Evolutionary conservation across 2,113 vertebrate species (phyloP).

Genomic region (Ochotona curzoniae): DNA sequence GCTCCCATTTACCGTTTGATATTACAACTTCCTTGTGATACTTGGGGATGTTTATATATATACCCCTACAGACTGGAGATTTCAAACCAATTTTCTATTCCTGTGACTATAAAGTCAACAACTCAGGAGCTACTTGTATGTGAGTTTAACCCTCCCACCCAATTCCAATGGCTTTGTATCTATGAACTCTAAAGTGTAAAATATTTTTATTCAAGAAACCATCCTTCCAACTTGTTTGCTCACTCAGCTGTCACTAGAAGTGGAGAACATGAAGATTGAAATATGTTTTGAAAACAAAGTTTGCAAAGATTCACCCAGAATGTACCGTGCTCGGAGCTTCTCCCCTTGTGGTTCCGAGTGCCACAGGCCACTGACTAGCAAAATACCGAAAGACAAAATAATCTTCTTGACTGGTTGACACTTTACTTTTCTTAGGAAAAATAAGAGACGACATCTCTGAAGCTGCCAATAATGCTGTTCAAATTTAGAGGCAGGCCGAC

Average conservation of each 20-base stretch:
- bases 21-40: slow-evolving; percentile 52
- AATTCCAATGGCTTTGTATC: slow-evolving; percentile 19
- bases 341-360: slow-evolving; percentile 26
- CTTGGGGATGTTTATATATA: slow-evolving; percentile 23
- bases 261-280: slow-evolving; percentile 43
- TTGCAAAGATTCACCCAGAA: slow-evolving; percentile 45
- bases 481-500: not conserved
- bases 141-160: slow-evolving; percentile 14
- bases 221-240: slow-evolving; percentile 47
- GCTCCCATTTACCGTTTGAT: not conserved
- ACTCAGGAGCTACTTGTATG: slow-evolving; percentile 21
- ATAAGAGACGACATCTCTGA: slow-evolving; percentile 18
- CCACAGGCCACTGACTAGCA: slow-evolving; percentile 13
- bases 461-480: not conserved
- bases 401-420: not conserved
- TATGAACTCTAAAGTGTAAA: slow-evolving; percentile 39
- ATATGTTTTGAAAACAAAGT: slow-evolving; percentile 51
- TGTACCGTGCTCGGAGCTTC: not conserved
- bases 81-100: not conserved
- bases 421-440: slow-evolving; percentile 58
- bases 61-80: not conserved
- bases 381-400: not conserved
- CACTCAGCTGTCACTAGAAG: not conserved
- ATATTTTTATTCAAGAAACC: not conserved
- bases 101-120: not conserved